Base-by-base conservation (phyloP, 2,113 vertebrate species). In the Asarcornis scutulata region DNA sequence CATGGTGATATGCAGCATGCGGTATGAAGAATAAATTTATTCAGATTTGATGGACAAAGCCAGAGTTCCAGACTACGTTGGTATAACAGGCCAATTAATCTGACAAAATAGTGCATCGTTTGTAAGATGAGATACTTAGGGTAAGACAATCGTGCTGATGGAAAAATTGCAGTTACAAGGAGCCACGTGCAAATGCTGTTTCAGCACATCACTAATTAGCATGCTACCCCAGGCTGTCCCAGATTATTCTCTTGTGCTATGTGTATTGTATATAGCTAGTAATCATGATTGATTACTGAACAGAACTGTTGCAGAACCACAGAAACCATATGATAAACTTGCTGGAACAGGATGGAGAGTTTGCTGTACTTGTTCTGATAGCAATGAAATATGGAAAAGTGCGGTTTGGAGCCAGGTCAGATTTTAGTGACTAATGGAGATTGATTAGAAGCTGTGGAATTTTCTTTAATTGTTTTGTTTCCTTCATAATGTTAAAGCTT, bases 191-290 rank as follows among this genome's bases (percentile, higher is more conserved):
- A 91, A 93, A 88, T 11, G 91, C 94, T 95, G 91, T 83, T 94
- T 98, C 98, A 97, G 97, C 97, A 93, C 76, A 95, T 95, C 92
- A 74, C 89, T 98, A 98, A 98, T 98, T 98, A 98, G 92, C 84
- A 79, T 40, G 78, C 82, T 95, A 94, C 88, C 80, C 12, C 21
- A 96, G 94, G 86, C 92, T 88, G 76, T 96, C 83, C 88, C 93
- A 96, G 64, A 98, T 98, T 97, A 98, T 97, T 98, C 83, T 97
- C 91, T 96, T 96, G 89, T 96, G 92, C 95, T 97, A 40, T 96
- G 93, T 96, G 95, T 96, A 96, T 86, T 96, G 91, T 92, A 92
- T 85, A 83, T 55, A 74, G 64, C 79, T 85, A 74, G 89, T 89
- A 97, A 97, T 97, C 95, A 96, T 97, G 95, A 97, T 93, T 97